A percentile compares a stretch with the other conserved stretches of the same genome.
These are phyloP conservation scores for Thalassaphorura encarpata DNA, from an alignment of 1,140 invertebrate genomes.

Conservation along the genomic window DNA sequence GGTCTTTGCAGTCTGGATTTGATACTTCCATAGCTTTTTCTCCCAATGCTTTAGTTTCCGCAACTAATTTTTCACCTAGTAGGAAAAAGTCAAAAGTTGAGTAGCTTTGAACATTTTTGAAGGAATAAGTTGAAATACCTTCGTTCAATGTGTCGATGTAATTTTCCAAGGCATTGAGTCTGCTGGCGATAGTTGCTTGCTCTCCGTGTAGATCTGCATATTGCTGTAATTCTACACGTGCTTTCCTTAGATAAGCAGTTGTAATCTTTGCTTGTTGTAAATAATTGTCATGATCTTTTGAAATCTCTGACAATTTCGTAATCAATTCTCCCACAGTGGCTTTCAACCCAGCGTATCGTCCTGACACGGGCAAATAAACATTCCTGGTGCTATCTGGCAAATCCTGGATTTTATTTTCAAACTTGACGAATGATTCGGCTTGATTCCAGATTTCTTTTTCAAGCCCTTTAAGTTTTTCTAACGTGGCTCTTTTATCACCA, in stretches of 20 bases:
- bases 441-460: constrained; percentile 66
- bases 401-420: constrained; percentile 35
- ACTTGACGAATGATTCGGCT: constrained; percentile 55
- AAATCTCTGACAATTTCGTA: constrained; percentile 53
- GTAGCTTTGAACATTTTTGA: no score
- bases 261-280: constrained; percentile 68
- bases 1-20: no score
- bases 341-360: constrained; percentile 58
- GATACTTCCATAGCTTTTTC: no score
- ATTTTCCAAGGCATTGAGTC: no score
- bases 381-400: constrained; percentile 27
- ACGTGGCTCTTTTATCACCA: constrained; percentile 74
- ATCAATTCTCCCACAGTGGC: constrained; percentile 35
- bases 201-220: constrained; percentile 74
- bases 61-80: no score
- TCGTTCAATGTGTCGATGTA: no score
- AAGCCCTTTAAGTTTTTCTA: constrained; percentile 70
- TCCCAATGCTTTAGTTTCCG: no score
- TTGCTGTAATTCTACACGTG: constrained; percentile 70
- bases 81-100: no score
- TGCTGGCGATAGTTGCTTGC: constrained; percentile 60
- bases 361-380: constrained; percentile 52
- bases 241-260: constrained; percentile 75
- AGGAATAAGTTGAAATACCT: no score
- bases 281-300: constrained; percentile 76